These are phyloP conservation scores for Gila robusta DNA, from an alignment of 2,797 vertebrate genomes.

Conservation along the genomic window DNA sequence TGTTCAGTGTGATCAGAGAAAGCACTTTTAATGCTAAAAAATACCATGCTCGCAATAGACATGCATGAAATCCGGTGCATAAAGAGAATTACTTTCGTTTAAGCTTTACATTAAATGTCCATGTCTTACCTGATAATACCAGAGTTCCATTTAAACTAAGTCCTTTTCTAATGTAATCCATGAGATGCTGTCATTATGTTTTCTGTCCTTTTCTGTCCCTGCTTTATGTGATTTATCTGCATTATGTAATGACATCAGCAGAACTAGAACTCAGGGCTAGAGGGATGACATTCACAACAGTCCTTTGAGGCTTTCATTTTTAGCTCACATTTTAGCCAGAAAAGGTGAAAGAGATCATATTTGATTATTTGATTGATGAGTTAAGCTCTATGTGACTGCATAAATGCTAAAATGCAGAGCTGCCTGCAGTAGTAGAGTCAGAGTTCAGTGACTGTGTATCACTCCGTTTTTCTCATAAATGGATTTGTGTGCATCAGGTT, in stretches of 20 bases:
- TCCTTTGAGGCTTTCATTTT: slow-evolving; percentile 39
- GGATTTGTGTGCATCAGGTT: slow-evolving; percentile 74
- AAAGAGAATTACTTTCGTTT: slow-evolving; percentile 25
- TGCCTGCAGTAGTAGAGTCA: not conserved
- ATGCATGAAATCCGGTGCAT: not conserved
- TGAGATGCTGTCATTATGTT: slow-evolving; percentile 19
- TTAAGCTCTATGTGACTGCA: not conserved
- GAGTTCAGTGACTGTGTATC: not conserved
- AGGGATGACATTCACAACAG: slow-evolving; percentile 39
- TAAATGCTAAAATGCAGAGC: not conserved
- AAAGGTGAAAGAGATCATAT: slow-evolving; percentile 18
- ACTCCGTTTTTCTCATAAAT: not conserved
- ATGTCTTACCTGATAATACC: not conserved
- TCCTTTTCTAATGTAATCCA: slow-evolving; percentile 48
- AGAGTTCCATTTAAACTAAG: slow-evolving; percentile 31
- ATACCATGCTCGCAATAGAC: not conserved
- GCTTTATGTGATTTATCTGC: slow-evolving; percentile 49
- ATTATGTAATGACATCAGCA: slow-evolving; percentile 56
- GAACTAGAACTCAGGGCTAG: slow-evolving; percentile 34
- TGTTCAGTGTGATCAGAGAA: not conserved
- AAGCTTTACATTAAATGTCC: slow-evolving; percentile 22
- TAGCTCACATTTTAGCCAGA: slow-evolving; percentile 35
- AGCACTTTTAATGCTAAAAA: not conserved
- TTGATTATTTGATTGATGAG: not conserved
- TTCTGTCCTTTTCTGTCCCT: not conserved